Evolutionary conservation across 2,113 vertebrate genomes (phyloP).

Genomic region (Leptodactylus fuscus): DNA sequence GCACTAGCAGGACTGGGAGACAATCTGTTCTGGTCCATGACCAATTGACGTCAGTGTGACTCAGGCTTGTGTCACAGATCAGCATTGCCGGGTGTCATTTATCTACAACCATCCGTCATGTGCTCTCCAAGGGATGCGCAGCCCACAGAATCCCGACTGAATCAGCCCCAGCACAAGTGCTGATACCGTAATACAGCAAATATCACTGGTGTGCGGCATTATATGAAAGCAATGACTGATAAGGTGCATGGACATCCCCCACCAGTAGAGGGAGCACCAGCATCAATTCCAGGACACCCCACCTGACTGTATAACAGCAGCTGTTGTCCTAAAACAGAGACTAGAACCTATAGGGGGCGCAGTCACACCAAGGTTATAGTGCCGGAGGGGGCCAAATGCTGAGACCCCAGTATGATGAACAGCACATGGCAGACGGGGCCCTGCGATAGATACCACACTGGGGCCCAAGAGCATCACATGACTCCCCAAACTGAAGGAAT

Average conservation of each 20-base stretch:
- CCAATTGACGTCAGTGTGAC: slow-evolving; percentile 29
- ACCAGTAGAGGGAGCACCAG: neutral
- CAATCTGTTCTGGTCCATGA: neutral
- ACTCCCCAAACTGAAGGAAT: no score
- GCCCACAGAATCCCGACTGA: neutral
- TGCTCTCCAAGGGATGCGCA: neutral
- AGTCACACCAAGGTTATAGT: no score
- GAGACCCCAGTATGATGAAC: no score
- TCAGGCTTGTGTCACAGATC: slow-evolving; percentile 12
- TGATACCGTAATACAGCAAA: neutral
- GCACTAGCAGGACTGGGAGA: neutral
- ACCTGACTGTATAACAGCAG: no score
- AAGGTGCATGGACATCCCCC: neutral
- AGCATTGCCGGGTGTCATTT: neutral
- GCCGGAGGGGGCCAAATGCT: no score
- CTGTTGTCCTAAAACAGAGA: no score
- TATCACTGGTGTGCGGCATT: neutral
- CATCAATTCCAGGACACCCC: no score
- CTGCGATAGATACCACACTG: no score
- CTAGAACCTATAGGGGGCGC: no score
- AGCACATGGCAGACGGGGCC: no score
- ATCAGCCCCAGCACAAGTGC: neutral
- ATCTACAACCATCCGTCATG: neutral
- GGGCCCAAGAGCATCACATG: no score
- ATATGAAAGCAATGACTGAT: neutral